A percentile compares a stretch with the other conserved stretches of the same genome.
These are phyloP conservation scores for Phylloscopus trochilus DNA, from an alignment of 2,113 vertebrate genomes.

Conservation along the genomic window DNA sequence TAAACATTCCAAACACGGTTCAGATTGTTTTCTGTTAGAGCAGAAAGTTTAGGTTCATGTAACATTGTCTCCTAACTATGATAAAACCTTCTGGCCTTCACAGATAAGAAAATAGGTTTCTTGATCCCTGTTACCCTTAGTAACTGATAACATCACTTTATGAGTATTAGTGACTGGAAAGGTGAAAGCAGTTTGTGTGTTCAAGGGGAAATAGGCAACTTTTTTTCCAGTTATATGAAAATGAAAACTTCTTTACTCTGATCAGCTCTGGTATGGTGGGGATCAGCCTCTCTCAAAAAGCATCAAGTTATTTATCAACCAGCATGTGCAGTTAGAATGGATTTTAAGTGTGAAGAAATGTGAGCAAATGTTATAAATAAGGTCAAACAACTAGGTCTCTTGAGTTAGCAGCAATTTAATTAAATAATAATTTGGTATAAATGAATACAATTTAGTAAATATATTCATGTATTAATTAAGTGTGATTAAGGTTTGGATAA, in stretches of 20 bases:
- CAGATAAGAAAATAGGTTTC: slow-evolving; percentile 65
- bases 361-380: neutral
- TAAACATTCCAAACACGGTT: slow-evolving; percentile 26
- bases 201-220: slow-evolving; percentile 20
- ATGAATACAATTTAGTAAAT: too few species aligned
- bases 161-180: slow-evolving; percentile 65
- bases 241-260: neutral
- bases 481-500: too few species aligned
- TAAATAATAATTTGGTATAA: too few species aligned
- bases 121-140: slow-evolving; percentile 74
- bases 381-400: too few species aligned
- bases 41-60: slow-evolving; percentile 64
- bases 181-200: slow-evolving; percentile 57
- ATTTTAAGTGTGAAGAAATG: neutral
- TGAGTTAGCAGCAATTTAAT: too few species aligned
- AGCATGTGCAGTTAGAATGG: neutral
- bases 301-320: neutral
- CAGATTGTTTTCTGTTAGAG: slow-evolving; percentile 51
- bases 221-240: neutral
- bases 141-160: slow-evolving; percentile 68
- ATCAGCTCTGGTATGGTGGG: neutral
- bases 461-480: too few species aligned
- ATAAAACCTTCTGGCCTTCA: slow-evolving; percentile 72
- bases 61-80: slow-evolving; percentile 60
- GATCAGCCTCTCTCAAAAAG: neutral